Evolutionary conservation across 2,797 vertebrate genomes (phyloP).

Genomic region (Galaxias olidus): DNA sequence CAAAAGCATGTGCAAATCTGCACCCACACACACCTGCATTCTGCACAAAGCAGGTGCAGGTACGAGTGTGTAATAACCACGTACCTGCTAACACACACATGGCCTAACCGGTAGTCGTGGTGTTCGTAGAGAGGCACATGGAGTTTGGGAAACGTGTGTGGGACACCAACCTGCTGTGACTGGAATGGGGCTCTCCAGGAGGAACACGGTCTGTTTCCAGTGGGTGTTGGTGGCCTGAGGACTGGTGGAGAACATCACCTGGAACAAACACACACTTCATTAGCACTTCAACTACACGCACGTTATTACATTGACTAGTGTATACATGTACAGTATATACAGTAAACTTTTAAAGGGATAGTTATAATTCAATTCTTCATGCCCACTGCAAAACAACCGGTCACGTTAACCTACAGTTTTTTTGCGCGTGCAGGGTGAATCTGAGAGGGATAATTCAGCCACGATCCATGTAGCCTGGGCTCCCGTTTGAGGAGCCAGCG

Average conservation of each 20-base stretch:
- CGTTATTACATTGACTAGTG: too few relatives aligned
- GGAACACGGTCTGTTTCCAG: conserved; percentile 94
- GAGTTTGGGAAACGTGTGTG: not conserved
- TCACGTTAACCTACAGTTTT: too few relatives aligned
- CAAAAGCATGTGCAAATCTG: too few relatives aligned
- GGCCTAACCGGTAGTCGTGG: not conserved
- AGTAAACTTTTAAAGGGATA: too few relatives aligned
- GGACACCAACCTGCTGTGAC: conserved; percentile 82
- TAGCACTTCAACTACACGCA: not conserved
- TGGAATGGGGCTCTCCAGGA: conserved; percentile 84
- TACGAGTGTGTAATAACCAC: too few relatives aligned
- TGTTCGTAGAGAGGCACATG: not conserved
- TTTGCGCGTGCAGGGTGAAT: too few relatives aligned
- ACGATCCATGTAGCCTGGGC: conserved; percentile 7
- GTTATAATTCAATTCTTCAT: not conserved
- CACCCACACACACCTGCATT: not conserved
- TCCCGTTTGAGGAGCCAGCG: conserved; percentile 21
- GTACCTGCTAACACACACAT: not conserved
- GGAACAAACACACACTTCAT: conserved; percentile 13
- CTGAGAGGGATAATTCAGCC: conserved; percentile 17
- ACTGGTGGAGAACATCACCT: conserved; percentile 93
- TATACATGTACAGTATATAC: too few relatives aligned
- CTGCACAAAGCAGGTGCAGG: not conserved
- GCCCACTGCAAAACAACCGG: too few relatives aligned
- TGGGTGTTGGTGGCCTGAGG: conserved; percentile 87